These are phyloP conservation scores for Eupsittula cactorum DNA, from an alignment of 2,113 vertebrate species.

Conservation along the genomic window DNA sequence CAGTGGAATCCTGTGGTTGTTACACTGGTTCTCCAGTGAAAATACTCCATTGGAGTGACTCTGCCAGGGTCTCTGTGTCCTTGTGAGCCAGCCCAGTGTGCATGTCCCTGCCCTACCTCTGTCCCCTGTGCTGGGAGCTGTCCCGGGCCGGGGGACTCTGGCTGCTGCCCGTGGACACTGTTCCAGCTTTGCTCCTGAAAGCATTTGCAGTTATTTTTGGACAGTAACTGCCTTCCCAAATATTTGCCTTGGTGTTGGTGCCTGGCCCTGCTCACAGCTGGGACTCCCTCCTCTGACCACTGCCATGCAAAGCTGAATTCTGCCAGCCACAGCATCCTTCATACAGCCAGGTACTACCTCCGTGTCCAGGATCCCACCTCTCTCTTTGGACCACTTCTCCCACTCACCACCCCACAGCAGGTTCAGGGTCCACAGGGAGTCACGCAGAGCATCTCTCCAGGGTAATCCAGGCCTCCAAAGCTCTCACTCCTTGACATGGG, in stretches of 20 bases:
- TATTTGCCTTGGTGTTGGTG: background rate
- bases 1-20: background rate
- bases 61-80: background rate
- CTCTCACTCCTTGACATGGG: rapidly evolving
- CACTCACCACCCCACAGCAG: background rate
- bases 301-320: background rate
- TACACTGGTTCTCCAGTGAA: background rate
- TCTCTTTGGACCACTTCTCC: background rate
- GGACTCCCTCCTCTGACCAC: background rate
- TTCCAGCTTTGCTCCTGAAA: background rate
- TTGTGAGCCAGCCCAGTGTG: rapidly evolving
- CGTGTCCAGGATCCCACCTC: background rate
- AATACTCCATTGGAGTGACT: background rate
- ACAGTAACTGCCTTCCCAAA: background rate
- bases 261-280: background rate
- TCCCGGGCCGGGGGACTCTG: background rate
- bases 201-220: background rate
- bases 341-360: rapidly evolving
- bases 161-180: background rate
- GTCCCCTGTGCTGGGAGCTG: background rate
- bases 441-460: background rate
- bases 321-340: background rate
- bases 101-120: background rate
- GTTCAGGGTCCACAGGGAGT: background rate
- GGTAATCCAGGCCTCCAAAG: background rate